These are phyloP conservation scores for Stenurella melanura DNA, from an alignment of 2,888 invertebrate species.

Conservation along the genomic window DNA sequence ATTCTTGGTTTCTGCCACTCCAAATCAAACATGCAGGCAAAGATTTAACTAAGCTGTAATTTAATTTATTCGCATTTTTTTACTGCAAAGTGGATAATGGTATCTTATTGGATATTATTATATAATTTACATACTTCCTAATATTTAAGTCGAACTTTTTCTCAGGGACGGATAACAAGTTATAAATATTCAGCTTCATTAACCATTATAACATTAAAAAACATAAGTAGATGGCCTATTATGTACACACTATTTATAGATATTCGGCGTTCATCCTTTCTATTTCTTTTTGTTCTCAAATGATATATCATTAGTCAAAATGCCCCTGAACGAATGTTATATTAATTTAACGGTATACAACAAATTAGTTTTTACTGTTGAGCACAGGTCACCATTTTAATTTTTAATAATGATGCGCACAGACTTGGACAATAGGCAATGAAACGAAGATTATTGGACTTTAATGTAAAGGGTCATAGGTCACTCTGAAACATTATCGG, in stretches of 20 bases:
- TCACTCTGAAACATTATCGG: constrained; percentile 36
- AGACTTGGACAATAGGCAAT: constrained; percentile 34
- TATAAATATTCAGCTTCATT: not conserved
- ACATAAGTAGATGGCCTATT: not conserved
- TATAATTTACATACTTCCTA: not conserved
- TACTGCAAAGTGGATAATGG: no score
- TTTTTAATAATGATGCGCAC: constrained; percentile 33
- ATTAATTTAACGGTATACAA: constrained; percentile 32
- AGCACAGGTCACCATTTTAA: constrained; percentile 18
- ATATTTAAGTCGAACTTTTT: not conserved
- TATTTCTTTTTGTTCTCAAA: constrained; percentile 13
- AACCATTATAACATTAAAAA: not conserved
- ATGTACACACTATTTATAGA: constrained; percentile 1
- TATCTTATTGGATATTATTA: no score
- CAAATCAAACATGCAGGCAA: no score
- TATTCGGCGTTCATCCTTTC: not conserved
- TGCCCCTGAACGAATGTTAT: constrained; percentile 12
- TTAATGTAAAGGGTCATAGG: constrained; percentile 33
- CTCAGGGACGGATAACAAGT: not conserved
- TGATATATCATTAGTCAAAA: constrained; percentile 27
- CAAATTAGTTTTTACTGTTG: constrained; percentile 30
- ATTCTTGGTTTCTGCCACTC: no score
- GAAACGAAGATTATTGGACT: constrained; percentile 37
- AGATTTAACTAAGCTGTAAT: no score
- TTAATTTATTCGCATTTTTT: no score